Percentiles rank a stretch among this genome's conserved stretches.
phyloP scores from a whole-genome alignment of 1,140 invertebrate genomes.

The Chlorops oryzae region DNA sequence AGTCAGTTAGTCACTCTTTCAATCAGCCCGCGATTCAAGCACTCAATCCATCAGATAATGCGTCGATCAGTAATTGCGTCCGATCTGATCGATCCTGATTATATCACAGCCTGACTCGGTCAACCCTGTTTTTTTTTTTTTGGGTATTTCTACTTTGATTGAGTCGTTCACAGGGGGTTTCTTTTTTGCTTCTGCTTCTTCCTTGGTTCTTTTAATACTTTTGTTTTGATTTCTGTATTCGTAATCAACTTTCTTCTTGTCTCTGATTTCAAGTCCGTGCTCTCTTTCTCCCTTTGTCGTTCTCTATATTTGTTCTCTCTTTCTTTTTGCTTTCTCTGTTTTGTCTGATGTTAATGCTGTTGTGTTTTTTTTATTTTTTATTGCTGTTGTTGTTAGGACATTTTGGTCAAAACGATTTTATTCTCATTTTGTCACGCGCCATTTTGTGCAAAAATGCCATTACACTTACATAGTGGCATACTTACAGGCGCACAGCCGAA shows the following conservation, averaged over 20 bases:
- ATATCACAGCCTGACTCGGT: too few relatives aligned
- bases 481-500: not conserved
- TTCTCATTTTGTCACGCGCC: constrained; percentile 5
- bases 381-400: not conserved
- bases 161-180: too few relatives aligned
- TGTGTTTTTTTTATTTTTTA: not conserved
- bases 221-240: not conserved
- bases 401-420: not conserved
- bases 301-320: not conserved
- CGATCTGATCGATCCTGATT: too few relatives aligned
- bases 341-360: not conserved
- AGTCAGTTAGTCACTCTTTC: too few relatives aligned
- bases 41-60: too few relatives aligned
- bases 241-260: not conserved
- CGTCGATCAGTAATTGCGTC: too few relatives aligned
- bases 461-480: not conserved
- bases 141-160: too few relatives aligned
- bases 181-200: too few relatives aligned
- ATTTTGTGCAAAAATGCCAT: not conserved
- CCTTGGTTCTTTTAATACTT: not conserved
- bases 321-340: not conserved
- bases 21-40: too few relatives aligned
- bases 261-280: not conserved
- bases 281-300: not conserved
- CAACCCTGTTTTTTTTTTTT: too few relatives aligned